Percentiles rank a stretch among this genome's conserved stretches.
Conservation (phyloP, 2,888 invertebrate genomes). For the Tineola bisselliella region DNA sequence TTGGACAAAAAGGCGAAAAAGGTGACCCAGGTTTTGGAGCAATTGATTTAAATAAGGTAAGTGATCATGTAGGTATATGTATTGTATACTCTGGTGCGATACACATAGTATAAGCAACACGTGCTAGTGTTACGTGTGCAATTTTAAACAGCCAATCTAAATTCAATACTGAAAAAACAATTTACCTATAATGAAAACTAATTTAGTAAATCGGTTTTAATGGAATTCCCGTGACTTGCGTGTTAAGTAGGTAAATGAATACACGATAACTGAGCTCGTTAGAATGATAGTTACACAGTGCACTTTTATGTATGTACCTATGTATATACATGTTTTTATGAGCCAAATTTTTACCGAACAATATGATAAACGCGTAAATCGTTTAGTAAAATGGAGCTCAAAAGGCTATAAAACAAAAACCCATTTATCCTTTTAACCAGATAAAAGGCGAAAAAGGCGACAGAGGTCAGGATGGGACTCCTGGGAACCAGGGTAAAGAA, state of each 20-base stretch:
- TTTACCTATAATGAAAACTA: neutral
- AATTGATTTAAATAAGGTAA: conserved; percentile 53
- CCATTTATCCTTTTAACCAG: conserved; percentile 11
- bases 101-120: no score
- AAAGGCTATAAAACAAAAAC: neutral
- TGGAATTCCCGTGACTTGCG: neutral
- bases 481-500: conserved; percentile 52
- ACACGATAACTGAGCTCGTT: neutral
- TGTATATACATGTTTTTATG: no score
- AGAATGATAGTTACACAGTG: conserved; percentile 8
- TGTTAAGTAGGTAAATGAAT: neutral
- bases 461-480: conserved; percentile 72
- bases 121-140: neutral
- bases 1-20: conserved; percentile 75
- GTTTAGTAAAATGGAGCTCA: neutral
- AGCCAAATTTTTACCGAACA: neutral
- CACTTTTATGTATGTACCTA: neutral
- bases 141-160: neutral
- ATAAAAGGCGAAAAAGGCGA: conserved; percentile 76
- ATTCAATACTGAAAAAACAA: neutral
- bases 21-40: conserved; percentile 69
- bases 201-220: neutral
- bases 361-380: neutral
- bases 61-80: no score
- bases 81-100: no score